Conservation (phyloP, 1,140 invertebrate species). For the Drosophila carrolli region DNA sequence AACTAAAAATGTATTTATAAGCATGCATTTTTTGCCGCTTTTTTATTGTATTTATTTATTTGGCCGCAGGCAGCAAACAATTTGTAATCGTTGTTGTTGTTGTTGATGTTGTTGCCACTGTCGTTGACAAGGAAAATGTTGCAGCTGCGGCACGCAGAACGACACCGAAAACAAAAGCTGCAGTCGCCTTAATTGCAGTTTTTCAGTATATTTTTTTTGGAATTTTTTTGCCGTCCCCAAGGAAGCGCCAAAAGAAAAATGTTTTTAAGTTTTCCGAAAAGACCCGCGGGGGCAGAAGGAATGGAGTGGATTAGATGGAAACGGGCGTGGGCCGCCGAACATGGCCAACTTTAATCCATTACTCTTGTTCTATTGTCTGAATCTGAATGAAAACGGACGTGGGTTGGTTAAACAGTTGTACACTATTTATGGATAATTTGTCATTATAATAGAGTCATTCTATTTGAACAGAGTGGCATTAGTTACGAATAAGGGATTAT, state of each 20-base stretch:
- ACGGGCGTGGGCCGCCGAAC: constrained; percentile 19
- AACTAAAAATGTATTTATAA: constrained; percentile 62
- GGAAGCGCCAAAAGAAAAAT: constrained; percentile 36
- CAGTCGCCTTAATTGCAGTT: constrained; percentile 58
- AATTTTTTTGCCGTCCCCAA: constrained; percentile 10
- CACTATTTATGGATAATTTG: too few species aligned
- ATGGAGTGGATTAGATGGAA: constrained; percentile 3
- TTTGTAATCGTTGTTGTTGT: constrained; percentile 66
- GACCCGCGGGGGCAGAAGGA: neutral
- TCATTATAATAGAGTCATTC: too few species aligned
- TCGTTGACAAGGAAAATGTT: constrained; percentile 75
- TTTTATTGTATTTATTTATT: constrained; percentile 67
- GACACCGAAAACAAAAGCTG: constrained; percentile 31
- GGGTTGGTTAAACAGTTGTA: neutral
- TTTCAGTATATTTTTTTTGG: constrained; percentile 2
- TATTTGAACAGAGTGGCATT: too few species aligned
- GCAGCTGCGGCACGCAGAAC: constrained; percentile 66
- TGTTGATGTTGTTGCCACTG: constrained; percentile 14
- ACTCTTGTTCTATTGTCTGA: constrained; percentile 12
- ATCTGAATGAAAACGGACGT: neutral
- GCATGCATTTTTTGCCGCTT: constrained; percentile 15
- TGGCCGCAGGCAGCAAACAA: constrained; percentile 61
- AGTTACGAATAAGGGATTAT: too few species aligned
- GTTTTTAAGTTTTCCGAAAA: constrained; percentile 13
- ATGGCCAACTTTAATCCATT: constrained; percentile 26